phyloP scores from a whole-genome alignment of 2,113 vertebrate species.

The Tyto alba region DNA sequence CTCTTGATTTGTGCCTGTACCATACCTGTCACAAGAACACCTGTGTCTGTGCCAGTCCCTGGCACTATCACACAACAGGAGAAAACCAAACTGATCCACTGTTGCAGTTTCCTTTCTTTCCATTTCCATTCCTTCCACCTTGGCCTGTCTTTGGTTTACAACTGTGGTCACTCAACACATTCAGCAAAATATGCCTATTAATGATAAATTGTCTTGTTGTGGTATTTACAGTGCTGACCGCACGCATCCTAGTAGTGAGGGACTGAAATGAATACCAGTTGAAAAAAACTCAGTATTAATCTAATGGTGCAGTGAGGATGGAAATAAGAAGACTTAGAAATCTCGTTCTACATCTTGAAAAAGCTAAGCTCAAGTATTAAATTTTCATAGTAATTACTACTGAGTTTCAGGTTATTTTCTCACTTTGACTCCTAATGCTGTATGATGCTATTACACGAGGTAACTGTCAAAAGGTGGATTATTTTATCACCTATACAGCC shows the following conservation, averaged over 20 bases:
- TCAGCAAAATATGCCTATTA: not conserved
- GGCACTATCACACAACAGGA: not conserved
- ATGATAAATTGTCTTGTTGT: not conserved
- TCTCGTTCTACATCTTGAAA: not conserved
- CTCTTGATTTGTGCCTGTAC: not conserved
- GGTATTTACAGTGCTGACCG: not conserved
- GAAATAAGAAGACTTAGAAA: not conserved
- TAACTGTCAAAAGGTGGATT: not conserved
- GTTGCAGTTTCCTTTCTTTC: accelerated
- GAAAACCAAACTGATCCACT: not conserved
- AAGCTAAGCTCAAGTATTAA: not conserved
- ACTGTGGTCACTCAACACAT: not conserved
- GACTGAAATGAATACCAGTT: not conserved
- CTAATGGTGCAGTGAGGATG: not conserved
- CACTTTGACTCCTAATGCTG: not conserved
- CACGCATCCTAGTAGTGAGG: not conserved
- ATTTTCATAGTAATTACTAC: not conserved
- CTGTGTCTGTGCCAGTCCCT: too few relatives aligned
- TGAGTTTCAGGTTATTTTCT: not conserved
- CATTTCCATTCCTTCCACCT: not conserved
- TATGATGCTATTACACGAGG: not conserved
- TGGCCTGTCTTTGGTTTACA: not conserved
- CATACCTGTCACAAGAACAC: not conserved
- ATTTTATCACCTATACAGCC: not conserved
- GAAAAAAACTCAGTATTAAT: not conserved